phyloP scores from a whole-genome alignment of 2,888 invertebrate species.

The Hirtodrosophila cameraria region DNA sequence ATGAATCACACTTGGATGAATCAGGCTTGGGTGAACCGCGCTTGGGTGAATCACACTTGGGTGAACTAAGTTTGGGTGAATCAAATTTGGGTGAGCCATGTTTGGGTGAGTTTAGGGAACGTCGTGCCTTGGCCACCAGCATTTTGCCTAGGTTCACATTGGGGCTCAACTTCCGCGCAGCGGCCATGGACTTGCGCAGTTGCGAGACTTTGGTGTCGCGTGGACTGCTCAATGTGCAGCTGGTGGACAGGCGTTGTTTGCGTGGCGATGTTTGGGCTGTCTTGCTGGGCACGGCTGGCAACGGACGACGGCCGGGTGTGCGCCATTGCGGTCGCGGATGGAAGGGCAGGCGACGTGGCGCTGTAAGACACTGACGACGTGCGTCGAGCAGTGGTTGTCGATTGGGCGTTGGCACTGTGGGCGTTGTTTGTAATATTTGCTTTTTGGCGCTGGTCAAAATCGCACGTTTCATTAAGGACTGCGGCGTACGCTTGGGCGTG shows the following conservation, averaged over 20 bases:
- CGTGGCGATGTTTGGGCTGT: constrained; percentile 40
- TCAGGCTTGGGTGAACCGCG: constrained; percentile 3
- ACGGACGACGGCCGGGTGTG: constrained; percentile 23
- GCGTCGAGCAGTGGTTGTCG: constrained; percentile 20
- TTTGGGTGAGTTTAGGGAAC: constrained; percentile 54
- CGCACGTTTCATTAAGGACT: constrained; percentile 80
- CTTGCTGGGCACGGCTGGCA: neutral
- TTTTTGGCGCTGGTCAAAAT: constrained; percentile 81
- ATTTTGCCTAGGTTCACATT: constrained; percentile 46
- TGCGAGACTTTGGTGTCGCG: constrained; percentile 59
- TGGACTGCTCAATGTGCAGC: constrained; percentile 39
- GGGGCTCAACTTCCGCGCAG: constrained; percentile 42
- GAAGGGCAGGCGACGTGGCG: constrained; percentile 57
- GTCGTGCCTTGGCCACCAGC: constrained; percentile 64
- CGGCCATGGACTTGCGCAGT: constrained; percentile 56
- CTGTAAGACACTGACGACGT: constrained; percentile 59
- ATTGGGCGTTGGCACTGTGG: constrained; percentile 16
- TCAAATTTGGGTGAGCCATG: constrained; percentile 30
- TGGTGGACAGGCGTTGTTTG: constrained; percentile 21
- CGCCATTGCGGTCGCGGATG: constrained; percentile 30
- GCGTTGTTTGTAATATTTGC: constrained; percentile 42
- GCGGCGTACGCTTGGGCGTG: constrained; percentile 75
- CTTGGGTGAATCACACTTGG: neutral
- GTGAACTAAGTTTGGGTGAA: constrained; percentile 23
- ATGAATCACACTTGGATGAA: neutral